Conservation (phyloP, 2,113 vertebrate genomes). For the Kryptolebias marmoratus region DNA sequence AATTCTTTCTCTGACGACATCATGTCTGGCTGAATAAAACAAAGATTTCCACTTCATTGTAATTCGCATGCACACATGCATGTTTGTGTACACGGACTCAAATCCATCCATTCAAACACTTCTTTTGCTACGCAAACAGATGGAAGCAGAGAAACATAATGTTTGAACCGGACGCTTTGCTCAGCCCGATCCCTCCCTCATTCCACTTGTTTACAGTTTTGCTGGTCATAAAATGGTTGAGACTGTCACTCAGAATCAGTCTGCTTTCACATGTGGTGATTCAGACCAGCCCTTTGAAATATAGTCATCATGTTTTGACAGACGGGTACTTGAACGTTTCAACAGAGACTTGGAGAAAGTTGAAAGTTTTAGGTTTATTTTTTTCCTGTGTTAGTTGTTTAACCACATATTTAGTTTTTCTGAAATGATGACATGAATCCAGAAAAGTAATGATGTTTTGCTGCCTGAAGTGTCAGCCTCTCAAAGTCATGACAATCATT, state of each 20-base stretch:
- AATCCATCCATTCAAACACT: constrained; percentile 13
- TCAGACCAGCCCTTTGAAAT: constrained; percentile 44
- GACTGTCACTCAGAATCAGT: constrained; percentile 57
- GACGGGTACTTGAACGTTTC: constrained; percentile 28
- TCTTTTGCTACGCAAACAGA: constrained; percentile 7
- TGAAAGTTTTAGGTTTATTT: background rate
- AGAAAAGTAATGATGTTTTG: background rate
- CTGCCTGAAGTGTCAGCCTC: background rate
- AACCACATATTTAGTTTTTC: background rate
- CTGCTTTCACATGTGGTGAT: constrained; percentile 54
- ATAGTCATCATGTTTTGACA: constrained; percentile 44
- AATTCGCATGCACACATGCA: constrained; percentile 5
- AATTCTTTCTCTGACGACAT: constrained; percentile 26
- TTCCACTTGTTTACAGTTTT: constrained; percentile 59
- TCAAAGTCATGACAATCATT: background rate
- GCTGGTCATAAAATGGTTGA: constrained; percentile 39
- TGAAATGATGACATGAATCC: background rate
- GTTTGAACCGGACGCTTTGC: constrained; percentile 13
- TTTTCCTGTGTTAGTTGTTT: background rate
- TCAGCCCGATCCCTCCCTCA: constrained; percentile 9
- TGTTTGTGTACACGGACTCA: background rate
- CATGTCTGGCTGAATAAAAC: constrained; percentile 10
- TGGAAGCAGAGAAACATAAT: background rate
- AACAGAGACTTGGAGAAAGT: constrained; percentile 1
- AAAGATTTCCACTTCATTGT: constrained; percentile 2